phyloP scores from a whole-genome alignment of 2,797 vertebrate genomes.

The Protonibea diacanthus region DNA sequence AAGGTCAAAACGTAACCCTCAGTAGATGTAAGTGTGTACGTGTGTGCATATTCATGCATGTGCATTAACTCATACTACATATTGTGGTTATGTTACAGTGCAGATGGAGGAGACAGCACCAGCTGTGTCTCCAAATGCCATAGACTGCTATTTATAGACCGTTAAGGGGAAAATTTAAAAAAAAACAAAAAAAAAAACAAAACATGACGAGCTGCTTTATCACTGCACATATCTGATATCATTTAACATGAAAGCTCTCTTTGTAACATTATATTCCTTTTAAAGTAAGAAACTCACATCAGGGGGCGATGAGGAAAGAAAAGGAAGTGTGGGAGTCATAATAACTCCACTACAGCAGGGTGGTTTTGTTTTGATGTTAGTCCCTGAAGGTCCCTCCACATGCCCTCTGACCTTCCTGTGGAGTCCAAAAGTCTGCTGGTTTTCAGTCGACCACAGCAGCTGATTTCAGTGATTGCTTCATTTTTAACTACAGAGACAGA shows the following conservation, averaged over 20 bases:
- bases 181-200: slow-evolving; percentile 22
- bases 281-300: neutral
- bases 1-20: slow-evolving; percentile 37
- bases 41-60: slow-evolving; percentile 24
- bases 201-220: neutral
- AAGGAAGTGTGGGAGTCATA: neutral
- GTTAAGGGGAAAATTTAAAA: slow-evolving; percentile 3
- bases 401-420: slow-evolving; percentile 9
- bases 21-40: slow-evolving; percentile 6
- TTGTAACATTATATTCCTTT: neutral
- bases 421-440: neutral
- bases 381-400: neutral
- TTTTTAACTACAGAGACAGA: slow-evolving; percentile 1
- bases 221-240: neutral
- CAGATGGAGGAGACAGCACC: slow-evolving; percentile 67
- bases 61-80: slow-evolving; percentile 30
- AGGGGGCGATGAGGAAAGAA: neutral
- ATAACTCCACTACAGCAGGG: neutral
- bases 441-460: neutral
- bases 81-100: slow-evolving; percentile 26
- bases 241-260: neutral
- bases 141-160: slow-evolving; percentile 58
- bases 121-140: slow-evolving; percentile 71
- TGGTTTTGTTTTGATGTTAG: neutral
- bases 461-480: neutral